Evolutionary conservation across 1,140 invertebrate species (phyloP), one percentile per base, ranked within the genome.

Genomic region (Pseudomyrmex sp.): DNA sequence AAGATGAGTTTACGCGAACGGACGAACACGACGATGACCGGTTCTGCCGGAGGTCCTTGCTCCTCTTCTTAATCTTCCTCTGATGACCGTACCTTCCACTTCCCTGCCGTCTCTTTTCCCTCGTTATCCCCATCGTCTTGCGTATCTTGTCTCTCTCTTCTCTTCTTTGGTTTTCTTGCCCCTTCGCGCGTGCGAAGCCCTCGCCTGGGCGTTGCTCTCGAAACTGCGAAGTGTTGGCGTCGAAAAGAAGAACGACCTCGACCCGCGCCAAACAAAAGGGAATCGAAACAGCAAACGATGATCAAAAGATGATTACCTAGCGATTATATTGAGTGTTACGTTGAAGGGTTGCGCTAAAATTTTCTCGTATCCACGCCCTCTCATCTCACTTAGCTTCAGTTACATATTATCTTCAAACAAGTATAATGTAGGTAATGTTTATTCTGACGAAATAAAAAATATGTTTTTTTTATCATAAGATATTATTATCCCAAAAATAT

Each of bases 61-160:
- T 89, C 87, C 87, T 87, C 85, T 87, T 85, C 80, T 88, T 86
- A 90, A 90, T 89, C 88, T 89, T 88, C 72, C 82, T 46, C 79
- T 84, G 83, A 88, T 90, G 88, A 89, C 62, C 83, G 77, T 79
- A 63, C 74, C 65, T 85, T 69, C 61, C 79, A 75, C 62, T 10
- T 48, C 70, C 52, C 70, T 74, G 52, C 84, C 52, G 18, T 23
- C 66, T 82, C 63, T 58, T 82, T 74, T 84, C 59, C 54, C 69
- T 83, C 82, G 59, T 83, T 77, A 77, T 52, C 12, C 54, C 10
- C 35, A 35, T 35, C 20, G 26, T 59, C 50, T 72, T 48, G 20
- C 44, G 15, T n/a, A 15, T 73, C 66, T 59, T 56, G 46, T 74
- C 66, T 88, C 56, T 89, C 72, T 85, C 52, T 62, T 79, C 26